A percentile compares a stretch with the other conserved stretches of the same genome.
These are phyloP conservation scores for Bellardia pandia DNA, from an alignment of 2,888 invertebrate species.

Conservation along the genomic window DNA sequence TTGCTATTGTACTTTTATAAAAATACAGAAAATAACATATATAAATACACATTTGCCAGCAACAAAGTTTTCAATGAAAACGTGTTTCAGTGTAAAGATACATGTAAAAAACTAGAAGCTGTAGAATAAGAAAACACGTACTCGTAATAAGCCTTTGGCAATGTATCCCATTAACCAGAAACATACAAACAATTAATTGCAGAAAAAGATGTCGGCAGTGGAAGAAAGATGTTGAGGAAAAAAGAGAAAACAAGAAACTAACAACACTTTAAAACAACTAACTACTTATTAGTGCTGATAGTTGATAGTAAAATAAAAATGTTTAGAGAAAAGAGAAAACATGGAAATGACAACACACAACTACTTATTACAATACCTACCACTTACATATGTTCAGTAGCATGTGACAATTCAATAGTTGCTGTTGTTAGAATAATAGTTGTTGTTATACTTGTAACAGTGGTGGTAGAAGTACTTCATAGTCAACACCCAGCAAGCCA, in stretches of 20 bases:
- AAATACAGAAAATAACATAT: slow-evolving; percentile 9
- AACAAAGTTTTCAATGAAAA: background rate
- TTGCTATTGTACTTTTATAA: background rate
- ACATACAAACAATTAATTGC: background rate
- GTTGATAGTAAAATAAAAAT: no score
- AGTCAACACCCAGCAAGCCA: background rate
- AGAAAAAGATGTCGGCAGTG: background rate
- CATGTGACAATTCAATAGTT: slow-evolving; percentile 21
- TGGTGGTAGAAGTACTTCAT: background rate
- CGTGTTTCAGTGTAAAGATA: background rate
- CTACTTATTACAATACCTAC: slow-evolving; percentile 20
- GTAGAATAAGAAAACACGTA: background rate
- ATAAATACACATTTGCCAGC: background rate
- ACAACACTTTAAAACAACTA: background rate
- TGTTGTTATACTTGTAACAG: background rate
- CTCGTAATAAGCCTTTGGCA: slow-evolving; percentile 37
- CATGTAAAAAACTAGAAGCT: background rate
- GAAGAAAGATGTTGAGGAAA: background rate
- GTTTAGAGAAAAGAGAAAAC: no score
- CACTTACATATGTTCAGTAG: slow-evolving; percentile 39
- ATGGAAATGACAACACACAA: background rate
- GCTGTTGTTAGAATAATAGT: background rate
- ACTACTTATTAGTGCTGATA: no score
- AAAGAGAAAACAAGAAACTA: slow-evolving; percentile 3
- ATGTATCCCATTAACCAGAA: slow-evolving; percentile 48